A percentile compares a stretch with the other conserved stretches of the same genome.
Conservation (phyloP, 2,113 vertebrate genomes). For the Genyomyrus donnyi region DNA sequence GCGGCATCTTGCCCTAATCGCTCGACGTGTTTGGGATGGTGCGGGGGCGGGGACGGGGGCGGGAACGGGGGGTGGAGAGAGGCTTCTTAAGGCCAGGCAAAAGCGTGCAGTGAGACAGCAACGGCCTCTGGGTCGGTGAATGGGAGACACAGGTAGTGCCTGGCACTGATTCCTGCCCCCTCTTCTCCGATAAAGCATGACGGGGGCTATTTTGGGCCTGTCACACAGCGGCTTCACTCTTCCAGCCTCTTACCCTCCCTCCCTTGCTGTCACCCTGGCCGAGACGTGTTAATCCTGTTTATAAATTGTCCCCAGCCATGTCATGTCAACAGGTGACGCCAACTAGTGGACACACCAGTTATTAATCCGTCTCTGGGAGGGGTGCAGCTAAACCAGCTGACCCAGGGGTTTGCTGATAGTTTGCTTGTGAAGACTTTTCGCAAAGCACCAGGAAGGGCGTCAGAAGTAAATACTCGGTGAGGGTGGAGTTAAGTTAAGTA, state of each 20-base stretch:
- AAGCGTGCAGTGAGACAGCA: background rate
- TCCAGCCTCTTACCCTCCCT: background rate
- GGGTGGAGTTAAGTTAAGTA: background rate
- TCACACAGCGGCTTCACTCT: background rate
- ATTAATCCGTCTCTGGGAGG: background rate
- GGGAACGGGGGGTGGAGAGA: background rate
- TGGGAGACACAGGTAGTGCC: conserved; percentile 12
- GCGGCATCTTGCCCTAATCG: background rate
- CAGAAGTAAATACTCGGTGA: background rate
- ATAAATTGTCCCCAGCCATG: conserved; percentile 35
- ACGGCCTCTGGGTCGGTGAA: background rate
- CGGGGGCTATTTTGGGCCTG: conserved; percentile 31
- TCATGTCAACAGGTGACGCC: background rate
- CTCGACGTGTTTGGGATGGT: background rate
- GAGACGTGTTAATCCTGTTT: conserved; percentile 45
- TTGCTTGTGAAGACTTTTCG: background rate
- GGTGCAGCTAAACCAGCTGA: conserved; percentile 50
- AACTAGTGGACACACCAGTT: background rate
- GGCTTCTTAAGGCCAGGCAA: background rate
- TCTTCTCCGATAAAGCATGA: conserved; percentile 26
- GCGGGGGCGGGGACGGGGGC: background rate
- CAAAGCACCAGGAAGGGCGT: background rate
- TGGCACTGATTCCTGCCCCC: conserved; percentile 2
- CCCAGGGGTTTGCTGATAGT: conserved; percentile 42
- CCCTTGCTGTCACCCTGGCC: background rate